Percentiles rank a stretch among this genome's conserved stretches.
phyloP scores from a whole-genome alignment of 2,888 invertebrate genomes.

The Molanna angustata region DNA sequence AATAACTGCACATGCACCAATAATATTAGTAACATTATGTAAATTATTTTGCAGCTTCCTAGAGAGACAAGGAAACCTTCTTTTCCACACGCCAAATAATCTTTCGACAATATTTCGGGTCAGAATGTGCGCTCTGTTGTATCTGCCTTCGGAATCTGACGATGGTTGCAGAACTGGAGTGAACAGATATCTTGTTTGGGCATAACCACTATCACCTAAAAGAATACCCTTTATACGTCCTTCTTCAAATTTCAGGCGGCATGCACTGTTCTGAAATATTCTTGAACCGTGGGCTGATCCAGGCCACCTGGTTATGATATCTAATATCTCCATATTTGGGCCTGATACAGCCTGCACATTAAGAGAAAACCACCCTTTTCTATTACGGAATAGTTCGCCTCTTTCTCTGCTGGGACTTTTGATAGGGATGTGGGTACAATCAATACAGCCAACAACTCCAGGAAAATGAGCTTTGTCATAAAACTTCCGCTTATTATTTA shows the following conservation, averaged over 20 bases:
- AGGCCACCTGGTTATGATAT: constrained; percentile 28
- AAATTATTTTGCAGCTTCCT: constrained; percentile 11
- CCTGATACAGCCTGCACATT: constrained; percentile 27
- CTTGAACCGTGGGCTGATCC: constrained; percentile 28
- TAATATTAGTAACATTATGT: constrained; percentile 19
- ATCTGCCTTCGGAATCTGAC: constrained; percentile 19
- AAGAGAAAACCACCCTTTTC: constrained; percentile 29
- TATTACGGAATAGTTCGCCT: not conserved
- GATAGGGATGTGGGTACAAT: not conserved
- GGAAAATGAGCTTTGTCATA: too few relatives aligned
- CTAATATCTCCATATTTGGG: constrained; percentile 21
- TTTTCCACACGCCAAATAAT: constrained; percentile 30
- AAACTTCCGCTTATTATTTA: too few relatives aligned
- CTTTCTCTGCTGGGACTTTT: not conserved
- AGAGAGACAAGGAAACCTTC: constrained; percentile 24
- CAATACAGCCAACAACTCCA: not conserved
- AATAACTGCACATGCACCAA: constrained; percentile 27
- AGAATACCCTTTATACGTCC: constrained; percentile 1
- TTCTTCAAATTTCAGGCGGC: not conserved
- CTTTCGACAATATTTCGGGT: constrained; percentile 31
- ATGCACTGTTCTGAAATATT: constrained; percentile 14
- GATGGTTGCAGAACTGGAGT: constrained; percentile 29
- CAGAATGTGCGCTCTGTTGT: constrained; percentile 28
- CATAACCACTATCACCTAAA: constrained; percentile 26
- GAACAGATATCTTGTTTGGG: constrained; percentile 29